These are phyloP conservation scores for Manis pentadactyla DNA, from an alignment of 2,797 vertebrate genomes.

Conservation along the genomic window DNA sequence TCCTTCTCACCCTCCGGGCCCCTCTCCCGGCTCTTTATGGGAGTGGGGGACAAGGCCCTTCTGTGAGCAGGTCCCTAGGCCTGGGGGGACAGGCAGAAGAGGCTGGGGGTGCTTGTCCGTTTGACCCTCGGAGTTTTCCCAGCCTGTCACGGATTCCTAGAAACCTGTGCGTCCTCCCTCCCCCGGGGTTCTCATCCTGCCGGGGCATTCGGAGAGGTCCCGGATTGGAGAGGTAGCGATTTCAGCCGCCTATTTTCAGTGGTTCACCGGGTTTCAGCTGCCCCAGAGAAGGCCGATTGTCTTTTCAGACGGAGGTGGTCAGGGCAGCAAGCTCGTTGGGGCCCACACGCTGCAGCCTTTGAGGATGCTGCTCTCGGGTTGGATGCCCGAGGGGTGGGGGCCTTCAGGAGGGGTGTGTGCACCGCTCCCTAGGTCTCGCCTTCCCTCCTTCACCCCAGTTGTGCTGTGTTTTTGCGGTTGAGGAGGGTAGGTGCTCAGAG, in stretches of 20 bases:
- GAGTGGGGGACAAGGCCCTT: conserved; percentile 24
- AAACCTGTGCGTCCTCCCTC: neutral
- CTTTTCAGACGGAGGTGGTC: neutral
- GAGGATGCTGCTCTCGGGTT: neutral
- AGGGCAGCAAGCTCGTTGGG: neutral
- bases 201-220: neutral
- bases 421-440: neutral
- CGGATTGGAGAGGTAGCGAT: neutral
- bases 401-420: neutral
- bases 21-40: neutral
- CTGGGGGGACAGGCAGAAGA: conserved; percentile 22
- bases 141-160: neutral
- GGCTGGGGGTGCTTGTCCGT: neutral
- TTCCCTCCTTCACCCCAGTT: neutral
- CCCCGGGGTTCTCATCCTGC: neutral
- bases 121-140: neutral
- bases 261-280: neutral
- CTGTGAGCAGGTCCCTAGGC: conserved; percentile 61
- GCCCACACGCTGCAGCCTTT: neutral
- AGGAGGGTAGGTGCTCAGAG: neutral
- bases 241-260: conserved; percentile 40
- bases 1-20: neutral
- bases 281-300: neutral
- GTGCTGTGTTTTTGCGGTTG: neutral
- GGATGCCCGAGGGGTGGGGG: neutral